Percentiles rank a stretch among this genome's conserved stretches.
These are phyloP conservation scores for Sebastolobus altivelis DNA, from an alignment of 2,797 vertebrate genomes.

Conservation along the genomic window DNA sequence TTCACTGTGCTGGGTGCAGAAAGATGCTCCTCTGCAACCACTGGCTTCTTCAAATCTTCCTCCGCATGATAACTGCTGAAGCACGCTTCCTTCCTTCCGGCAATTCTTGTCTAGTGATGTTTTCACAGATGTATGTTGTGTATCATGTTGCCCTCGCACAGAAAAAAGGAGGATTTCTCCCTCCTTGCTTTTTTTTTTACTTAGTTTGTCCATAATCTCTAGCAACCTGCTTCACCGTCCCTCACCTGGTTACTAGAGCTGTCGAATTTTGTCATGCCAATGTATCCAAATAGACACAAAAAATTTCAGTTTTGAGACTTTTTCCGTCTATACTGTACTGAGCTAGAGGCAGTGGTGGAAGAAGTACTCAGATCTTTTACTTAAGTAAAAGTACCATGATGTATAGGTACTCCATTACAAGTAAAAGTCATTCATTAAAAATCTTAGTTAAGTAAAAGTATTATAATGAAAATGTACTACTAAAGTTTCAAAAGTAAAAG, in stretches of 20 bases:
- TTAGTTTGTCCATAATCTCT: not conserved
- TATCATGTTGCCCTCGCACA: not conserved
- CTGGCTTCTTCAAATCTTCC: conserved; percentile 8
- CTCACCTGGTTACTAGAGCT: not conserved
- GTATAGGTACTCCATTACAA: too few species aligned
- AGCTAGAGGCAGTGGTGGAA: not conserved
- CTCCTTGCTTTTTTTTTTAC: conserved; percentile 6
- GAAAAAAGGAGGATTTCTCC: conserved; percentile 3
- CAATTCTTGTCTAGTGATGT: conserved; percentile 1
- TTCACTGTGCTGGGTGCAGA: conserved; percentile 24
- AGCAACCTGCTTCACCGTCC: not conserved
- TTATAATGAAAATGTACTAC: too few species aligned
- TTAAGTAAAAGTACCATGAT: too few species aligned
- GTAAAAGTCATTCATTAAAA: too few species aligned
- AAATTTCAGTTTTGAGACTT: not conserved
- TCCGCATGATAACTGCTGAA: not conserved
- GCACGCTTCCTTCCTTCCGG: not conserved
- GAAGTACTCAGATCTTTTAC: too few species aligned
- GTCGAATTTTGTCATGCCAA: not conserved
- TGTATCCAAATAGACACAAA: not conserved
- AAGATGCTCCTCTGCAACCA: conserved; percentile 26
- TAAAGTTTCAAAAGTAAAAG: too few species aligned
- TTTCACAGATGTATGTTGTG: conserved; percentile 15
- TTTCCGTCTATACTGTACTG: not conserved
- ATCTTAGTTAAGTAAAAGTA: too few species aligned